Evolutionary conservation across 2,888 invertebrate species (phyloP).

Genomic region (Agonopterix alstromeriana): DNA sequence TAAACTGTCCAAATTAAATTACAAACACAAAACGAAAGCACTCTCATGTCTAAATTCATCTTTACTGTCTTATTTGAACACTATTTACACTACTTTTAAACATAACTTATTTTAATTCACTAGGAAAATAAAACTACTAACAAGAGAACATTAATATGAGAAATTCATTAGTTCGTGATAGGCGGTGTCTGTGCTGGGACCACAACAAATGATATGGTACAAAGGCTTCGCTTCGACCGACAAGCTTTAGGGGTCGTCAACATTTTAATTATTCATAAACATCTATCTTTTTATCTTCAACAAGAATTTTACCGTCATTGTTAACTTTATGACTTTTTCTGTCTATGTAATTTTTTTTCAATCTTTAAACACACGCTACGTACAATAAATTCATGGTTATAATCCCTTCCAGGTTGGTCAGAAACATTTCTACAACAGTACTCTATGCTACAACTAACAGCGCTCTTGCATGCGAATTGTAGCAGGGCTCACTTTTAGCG

Average conservation of each 20-base stretch:
- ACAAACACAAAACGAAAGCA: conserved; percentile 36
- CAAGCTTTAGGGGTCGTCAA: conserved; percentile 40
- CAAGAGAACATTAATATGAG: no score
- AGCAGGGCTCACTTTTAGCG: no score
- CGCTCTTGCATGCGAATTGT: no score
- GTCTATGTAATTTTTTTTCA: no score
- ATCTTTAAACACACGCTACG: no score
- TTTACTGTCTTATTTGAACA: conserved; percentile 9
- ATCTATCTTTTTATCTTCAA: background rate
- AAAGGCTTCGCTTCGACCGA: conserved; percentile 47
- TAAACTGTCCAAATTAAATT: conserved; percentile 35
- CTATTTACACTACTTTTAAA: background rate
- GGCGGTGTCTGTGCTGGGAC: conserved; percentile 21
- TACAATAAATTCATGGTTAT: no score
- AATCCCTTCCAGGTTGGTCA: no score
- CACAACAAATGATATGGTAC: conserved; percentile 60
- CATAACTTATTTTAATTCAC: no score
- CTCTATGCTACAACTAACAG: no score
- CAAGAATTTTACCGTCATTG: conserved; percentile 1
- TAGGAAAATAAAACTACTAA: no score
- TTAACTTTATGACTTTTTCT: no score
- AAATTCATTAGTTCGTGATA: background rate
- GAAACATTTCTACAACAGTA: no score
- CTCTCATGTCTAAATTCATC: conserved; percentile 15
- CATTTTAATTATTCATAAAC: conserved; percentile 15